These are phyloP conservation scores for Amitus sp. DNA, from an alignment of 2,888 invertebrate genomes.

Conservation along the genomic window DNA sequence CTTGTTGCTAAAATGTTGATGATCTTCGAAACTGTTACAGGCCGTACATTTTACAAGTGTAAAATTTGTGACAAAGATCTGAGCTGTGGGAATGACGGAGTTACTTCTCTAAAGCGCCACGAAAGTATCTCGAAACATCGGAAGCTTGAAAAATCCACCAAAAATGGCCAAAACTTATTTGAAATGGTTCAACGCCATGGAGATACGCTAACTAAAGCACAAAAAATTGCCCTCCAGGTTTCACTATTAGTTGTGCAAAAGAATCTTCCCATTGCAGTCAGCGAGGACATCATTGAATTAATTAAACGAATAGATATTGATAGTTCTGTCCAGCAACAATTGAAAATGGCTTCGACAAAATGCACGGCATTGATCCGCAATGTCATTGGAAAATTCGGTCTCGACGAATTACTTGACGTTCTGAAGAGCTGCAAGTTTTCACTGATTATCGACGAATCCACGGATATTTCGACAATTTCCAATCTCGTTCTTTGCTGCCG, in stretches of 20 bases:
- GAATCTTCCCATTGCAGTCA: constrained; percentile 13
- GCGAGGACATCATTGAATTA: constrained; percentile 11
- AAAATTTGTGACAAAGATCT: neutral
- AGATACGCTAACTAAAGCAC: neutral
- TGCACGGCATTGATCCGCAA: constrained; percentile 15
- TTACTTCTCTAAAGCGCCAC: neutral
- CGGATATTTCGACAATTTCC: constrained; percentile 8
- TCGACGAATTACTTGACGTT: neutral
- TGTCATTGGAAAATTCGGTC: constrained; percentile 10
- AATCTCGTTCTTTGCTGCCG: constrained; percentile 12
- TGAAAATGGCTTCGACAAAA: constrained; percentile 12
- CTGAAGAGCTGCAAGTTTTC: constrained; percentile 9
- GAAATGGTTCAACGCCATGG: neutral
- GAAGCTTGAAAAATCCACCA: neutral
- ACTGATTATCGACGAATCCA: constrained; percentile 17
- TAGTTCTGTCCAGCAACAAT: constrained; percentile 7
- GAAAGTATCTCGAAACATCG: neutral
- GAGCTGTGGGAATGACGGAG: neutral
- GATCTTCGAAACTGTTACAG: too few relatives aligned
- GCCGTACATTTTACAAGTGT: too few relatives aligned
- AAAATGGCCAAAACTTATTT: neutral
- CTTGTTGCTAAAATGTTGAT: too few relatives aligned
- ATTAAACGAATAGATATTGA: constrained; percentile 14
- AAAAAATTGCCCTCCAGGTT: neutral
- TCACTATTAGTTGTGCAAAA: constrained; percentile 12